phyloP scores from a whole-genome alignment of 2,888 invertebrate genomes.

The Dryocosmus kuriphilus region DNA sequence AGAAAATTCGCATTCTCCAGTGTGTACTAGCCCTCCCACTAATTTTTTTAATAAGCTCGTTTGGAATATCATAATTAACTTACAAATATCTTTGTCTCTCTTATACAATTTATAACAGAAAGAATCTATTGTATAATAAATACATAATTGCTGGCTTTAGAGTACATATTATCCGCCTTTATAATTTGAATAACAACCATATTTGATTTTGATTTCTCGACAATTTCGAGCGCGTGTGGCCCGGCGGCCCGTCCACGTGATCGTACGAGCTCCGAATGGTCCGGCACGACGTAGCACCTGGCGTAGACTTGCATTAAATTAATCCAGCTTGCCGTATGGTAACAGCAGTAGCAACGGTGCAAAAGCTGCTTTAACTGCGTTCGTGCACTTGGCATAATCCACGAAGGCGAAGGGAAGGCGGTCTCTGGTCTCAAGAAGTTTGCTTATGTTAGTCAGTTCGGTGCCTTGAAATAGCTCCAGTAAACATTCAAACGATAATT shows the following conservation, averaged over 20 bases:
- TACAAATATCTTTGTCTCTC: too few species aligned
- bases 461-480: constrained; percentile 71
- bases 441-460: constrained; percentile 62
- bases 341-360: constrained; percentile 51
- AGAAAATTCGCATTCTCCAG: too few species aligned
- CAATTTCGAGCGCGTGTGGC: constrained; percentile 5
- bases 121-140: too few species aligned
- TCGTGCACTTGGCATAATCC: constrained; percentile 49
- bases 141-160: not conserved
- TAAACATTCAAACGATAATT: constrained; percentile 66
- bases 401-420: constrained; percentile 48
- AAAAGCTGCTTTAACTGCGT: constrained; percentile 52
- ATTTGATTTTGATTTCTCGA: constrained; percentile 1
- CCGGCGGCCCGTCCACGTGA: constrained; percentile 20
- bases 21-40: too few species aligned
- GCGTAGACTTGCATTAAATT: constrained; percentile 52
- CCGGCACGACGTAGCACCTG: constrained; percentile 52
- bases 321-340: constrained; percentile 53
- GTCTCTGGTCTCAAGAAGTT: constrained; percentile 57
- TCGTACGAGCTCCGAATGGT: constrained; percentile 49
- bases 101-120: too few species aligned
- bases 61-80: too few species aligned
- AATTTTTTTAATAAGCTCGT: too few species aligned
- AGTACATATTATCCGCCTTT: not conserved
- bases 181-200: not conserved